phyloP scores from a whole-genome alignment of 2,113 vertebrate genomes.

The Coryphaenoides rupestris region DNA sequence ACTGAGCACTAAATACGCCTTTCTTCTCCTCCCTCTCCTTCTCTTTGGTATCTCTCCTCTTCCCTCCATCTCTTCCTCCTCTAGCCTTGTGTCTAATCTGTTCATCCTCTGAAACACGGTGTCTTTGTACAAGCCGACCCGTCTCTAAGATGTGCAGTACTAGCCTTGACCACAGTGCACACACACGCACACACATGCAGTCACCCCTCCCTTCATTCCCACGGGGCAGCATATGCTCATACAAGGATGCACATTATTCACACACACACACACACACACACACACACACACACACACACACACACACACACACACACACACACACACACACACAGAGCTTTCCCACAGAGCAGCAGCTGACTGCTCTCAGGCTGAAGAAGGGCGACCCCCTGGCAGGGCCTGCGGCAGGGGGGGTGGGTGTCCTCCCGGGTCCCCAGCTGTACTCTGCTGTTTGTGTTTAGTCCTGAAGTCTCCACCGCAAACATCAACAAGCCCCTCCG shows the following conservation, averaged over 20 bases:
- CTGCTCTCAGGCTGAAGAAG: too few relatives aligned
- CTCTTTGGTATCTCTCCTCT: neutral
- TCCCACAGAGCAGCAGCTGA: slow-evolving; percentile 27
- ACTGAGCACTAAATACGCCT: slow-evolving; percentile 23
- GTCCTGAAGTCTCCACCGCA: too few relatives aligned
- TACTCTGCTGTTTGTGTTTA: neutral
- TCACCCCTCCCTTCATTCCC: neutral
- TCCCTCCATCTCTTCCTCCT: neutral
- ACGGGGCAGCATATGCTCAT: too few relatives aligned
- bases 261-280: neutral
- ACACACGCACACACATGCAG: slow-evolving; percentile 20
- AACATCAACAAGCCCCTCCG: too few relatives aligned
- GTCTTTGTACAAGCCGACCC: slow-evolving; percentile 45
- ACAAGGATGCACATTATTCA: neutral
- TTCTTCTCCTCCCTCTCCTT: slow-evolving; percentile 4
- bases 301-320: slow-evolving; percentile 14
- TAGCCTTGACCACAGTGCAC: slow-evolving; percentile 43
- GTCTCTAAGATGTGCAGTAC: slow-evolving; percentile 37
- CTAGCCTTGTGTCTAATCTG: neutral
- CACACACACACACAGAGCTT: slow-evolving; percentile 36
- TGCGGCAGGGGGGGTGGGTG: neutral
- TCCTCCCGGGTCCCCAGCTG: too few relatives aligned
- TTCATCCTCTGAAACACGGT: slow-evolving; percentile 31
- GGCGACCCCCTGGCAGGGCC: too few relatives aligned
- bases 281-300: slow-evolving; percentile 18